Evolutionary conservation across 2,113 vertebrate genomes (phyloP).

Genomic region (Hippocampus abdominalis): DNA sequence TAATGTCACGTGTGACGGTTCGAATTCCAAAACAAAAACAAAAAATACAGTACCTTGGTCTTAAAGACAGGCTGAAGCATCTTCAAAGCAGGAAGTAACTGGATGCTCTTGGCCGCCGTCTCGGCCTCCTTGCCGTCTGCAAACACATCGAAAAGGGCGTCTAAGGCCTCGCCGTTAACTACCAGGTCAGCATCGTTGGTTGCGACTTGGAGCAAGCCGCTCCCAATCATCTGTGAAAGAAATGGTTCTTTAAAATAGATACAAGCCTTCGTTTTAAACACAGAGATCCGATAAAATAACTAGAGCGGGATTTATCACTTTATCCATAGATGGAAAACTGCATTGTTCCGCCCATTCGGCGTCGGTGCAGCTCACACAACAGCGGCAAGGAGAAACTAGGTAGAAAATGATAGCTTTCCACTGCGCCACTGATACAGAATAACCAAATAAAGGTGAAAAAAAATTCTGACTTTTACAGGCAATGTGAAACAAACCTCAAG

Average conservation of each 20-base stretch:
- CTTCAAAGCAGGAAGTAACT: slow-evolving; percentile 79
- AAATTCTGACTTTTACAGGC: not conserved
- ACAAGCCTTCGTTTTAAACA: not conserved
- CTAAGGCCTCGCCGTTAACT: slow-evolving; percentile 88
- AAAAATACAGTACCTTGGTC: slow-evolving; percentile 75
- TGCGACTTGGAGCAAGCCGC: slow-evolving; percentile 84
- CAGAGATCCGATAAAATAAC: too few relatives aligned
- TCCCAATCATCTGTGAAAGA: slow-evolving; percentile 82
- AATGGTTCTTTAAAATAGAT: slow-evolving; percentile 5
- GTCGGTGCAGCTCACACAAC: too few relatives aligned
- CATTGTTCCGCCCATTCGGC: too few relatives aligned
- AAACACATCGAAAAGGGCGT: slow-evolving; percentile 93
- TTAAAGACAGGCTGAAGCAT: slow-evolving; percentile 89
- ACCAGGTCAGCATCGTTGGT: slow-evolving; percentile 83
- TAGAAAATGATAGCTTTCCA: too few relatives aligned
- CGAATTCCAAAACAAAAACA: not conserved
- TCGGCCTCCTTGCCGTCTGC: slow-evolving; percentile 91
- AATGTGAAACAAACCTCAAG: slow-evolving; percentile 80
- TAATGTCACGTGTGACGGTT: not conserved
- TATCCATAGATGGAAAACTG: too few relatives aligned
- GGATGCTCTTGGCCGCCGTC: slow-evolving; percentile 79
- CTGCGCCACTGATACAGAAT: too few relatives aligned
- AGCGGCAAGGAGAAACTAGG: too few relatives aligned
- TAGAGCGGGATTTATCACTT: too few relatives aligned
- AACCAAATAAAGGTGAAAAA: not conserved